phyloP scores from a whole-genome alignment of 2,113 vertebrate species.

The Pithys albifrons region DNA sequence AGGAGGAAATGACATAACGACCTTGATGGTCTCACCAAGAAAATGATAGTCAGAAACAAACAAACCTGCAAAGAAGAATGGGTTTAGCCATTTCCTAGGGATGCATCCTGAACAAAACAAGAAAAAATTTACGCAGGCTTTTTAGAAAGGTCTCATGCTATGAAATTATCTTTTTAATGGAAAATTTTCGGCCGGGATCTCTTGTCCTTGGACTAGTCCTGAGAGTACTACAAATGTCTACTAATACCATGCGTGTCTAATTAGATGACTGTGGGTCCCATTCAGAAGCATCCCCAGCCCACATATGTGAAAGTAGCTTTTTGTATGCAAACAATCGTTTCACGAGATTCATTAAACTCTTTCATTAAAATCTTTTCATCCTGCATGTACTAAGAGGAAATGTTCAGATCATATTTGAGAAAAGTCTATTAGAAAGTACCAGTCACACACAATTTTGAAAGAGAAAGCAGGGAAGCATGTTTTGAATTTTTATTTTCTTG shows the following conservation, averaged over 20 bases:
- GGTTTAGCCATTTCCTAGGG: background rate
- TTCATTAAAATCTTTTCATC: slow-evolving; percentile 3
- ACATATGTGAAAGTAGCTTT: background rate
- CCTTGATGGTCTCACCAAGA: background rate
- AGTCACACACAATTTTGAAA: background rate
- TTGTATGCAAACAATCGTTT: slow-evolving; percentile 13
- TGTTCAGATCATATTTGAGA: background rate
- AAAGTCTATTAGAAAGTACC: background rate
- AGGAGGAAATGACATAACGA: background rate
- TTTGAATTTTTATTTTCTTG: background rate
- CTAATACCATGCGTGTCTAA: slow-evolving; percentile 6
- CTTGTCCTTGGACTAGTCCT: slow-evolving; percentile 19
- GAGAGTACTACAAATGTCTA: background rate
- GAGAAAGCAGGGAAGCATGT: background rate
- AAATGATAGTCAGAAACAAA: background rate
- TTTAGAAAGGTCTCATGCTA: background rate
- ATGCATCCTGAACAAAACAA: background rate
- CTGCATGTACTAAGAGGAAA: background rate
- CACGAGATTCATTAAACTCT: background rate
- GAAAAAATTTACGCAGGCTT: background rate
- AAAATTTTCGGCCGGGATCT: slow-evolving; percentile 44
- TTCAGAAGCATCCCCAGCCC: background rate
- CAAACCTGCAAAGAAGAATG: background rate
- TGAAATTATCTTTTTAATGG: slow-evolving; percentile 54
- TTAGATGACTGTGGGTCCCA: background rate